Evolutionary conservation across 2,113 vertebrate species (phyloP).

Genomic region (Psophia crepitans): DNA sequence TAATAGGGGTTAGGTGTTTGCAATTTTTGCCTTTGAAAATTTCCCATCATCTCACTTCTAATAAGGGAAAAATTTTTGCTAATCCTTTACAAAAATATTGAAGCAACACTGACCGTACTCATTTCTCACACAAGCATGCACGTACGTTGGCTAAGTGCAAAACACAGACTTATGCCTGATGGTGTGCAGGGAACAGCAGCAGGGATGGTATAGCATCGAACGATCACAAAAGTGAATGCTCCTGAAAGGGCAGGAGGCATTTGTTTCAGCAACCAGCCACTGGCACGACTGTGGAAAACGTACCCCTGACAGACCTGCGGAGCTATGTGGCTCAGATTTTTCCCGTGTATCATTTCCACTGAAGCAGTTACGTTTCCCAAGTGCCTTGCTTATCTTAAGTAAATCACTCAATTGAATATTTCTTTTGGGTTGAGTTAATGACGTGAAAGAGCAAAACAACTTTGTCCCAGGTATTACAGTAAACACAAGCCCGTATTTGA

Average conservation of each 20-base stretch:
- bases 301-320: background rate
- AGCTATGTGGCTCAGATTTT: background rate
- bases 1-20: conserved; percentile 14
- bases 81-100: conserved; percentile 44
- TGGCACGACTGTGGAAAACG: background rate
- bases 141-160: background rate
- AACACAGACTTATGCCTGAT: background rate
- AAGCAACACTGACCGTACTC: background rate
- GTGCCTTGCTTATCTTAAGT: background rate
- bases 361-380: background rate
- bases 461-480: background rate
- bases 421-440: conserved; percentile 6
- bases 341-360: background rate
- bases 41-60: conserved; percentile 33
- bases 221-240: background rate
- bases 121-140: background rate
- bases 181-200: background rate
- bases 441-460: background rate
- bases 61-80: background rate
- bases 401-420: background rate
- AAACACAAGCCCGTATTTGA: background rate
- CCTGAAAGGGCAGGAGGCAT: background rate
- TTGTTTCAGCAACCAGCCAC: background rate
- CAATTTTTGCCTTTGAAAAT: conserved; percentile 40
- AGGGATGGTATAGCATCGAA: background rate